Evolutionary conservation across 2,113 vertebrate species (phyloP).

Genomic region (Istiophorus platypterus): DNA sequence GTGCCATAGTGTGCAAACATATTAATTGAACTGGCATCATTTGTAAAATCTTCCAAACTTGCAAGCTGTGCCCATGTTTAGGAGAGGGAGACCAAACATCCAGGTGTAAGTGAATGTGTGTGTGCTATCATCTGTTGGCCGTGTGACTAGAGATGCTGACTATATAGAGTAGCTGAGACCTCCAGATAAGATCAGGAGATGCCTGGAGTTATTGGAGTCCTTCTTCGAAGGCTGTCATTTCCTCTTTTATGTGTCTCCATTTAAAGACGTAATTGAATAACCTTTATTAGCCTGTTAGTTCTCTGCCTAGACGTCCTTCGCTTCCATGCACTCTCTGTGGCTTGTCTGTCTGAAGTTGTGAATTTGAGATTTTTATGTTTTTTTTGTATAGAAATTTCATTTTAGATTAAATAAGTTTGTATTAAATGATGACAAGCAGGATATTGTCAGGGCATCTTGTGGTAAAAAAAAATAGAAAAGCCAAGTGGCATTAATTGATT

Average conservation of each 20-base stretch:
- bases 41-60: neutral
- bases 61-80: neutral
- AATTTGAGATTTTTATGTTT: slow-evolving; percentile 10
- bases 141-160: slow-evolving; percentile 20
- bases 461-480: no score
- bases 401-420: neutral
- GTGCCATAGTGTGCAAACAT: neutral
- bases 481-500: no score
- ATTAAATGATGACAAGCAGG: no score
- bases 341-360: slow-evolving; percentile 30
- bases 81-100: slow-evolving; percentile 7
- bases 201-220: slow-evolving; percentile 63
- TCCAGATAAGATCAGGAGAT: slow-evolving; percentile 67
- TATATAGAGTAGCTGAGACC: slow-evolving; percentile 1
- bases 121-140: neutral
- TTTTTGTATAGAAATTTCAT: neutral
- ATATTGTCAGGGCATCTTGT: no score
- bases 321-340: neutral
- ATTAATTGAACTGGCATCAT: neutral
- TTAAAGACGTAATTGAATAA: slow-evolving; percentile 69
- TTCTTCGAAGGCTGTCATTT: slow-evolving; percentile 64
- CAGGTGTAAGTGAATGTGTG: slow-evolving; percentile 23
- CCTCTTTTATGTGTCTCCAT: slow-evolving; percentile 60
- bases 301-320: slow-evolving; percentile 25
- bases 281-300: slow-evolving; percentile 72